Percentiles rank a stretch among this genome's conserved stretches.
Evolutionary conservation across 1,140 invertebrate genomes (phyloP).

Genomic region (Aphaenogaster floridana): DNA sequence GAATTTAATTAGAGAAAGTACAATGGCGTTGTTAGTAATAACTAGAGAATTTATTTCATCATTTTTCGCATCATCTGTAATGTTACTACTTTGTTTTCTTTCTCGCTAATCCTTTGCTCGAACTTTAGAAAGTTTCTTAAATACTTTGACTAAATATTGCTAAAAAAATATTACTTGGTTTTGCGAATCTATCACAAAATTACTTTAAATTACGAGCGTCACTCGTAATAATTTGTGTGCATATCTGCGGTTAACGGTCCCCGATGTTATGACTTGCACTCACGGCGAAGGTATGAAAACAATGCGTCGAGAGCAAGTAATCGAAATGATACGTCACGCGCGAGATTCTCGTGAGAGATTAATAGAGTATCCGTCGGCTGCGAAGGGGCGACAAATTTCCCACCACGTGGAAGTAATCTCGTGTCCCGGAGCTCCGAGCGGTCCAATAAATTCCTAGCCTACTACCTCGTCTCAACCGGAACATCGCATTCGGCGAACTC

Average conservation of each 20-base stretch:
- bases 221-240: background rate
- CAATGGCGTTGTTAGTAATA: background rate
- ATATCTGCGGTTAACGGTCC: background rate
- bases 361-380: constrained; percentile 33
- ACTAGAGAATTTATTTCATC: background rate
- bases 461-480: constrained; percentile 47
- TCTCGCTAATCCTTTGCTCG: background rate
- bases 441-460: constrained; percentile 54
- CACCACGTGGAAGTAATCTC: constrained; percentile 48
- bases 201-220: background rate
- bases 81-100: background rate
- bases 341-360: constrained; percentile 23
- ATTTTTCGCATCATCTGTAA: background rate
- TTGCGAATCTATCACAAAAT: background rate
- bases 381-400: constrained; percentile 52
- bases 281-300: constrained; percentile 8
- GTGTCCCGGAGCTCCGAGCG: background rate
- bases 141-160: background rate
- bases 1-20: background rate
- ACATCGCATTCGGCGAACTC: constrained; percentile 40
- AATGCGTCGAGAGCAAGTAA: constrained; percentile 25
- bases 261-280: background rate
- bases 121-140: background rate
- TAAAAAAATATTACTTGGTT: background rate
- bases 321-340: constrained; percentile 18